Evolutionary conservation across 2,888 invertebrate species (phyloP), one percentile per base, ranked within the genome.

Genomic region (Pseudococcus longispinus): DNA sequence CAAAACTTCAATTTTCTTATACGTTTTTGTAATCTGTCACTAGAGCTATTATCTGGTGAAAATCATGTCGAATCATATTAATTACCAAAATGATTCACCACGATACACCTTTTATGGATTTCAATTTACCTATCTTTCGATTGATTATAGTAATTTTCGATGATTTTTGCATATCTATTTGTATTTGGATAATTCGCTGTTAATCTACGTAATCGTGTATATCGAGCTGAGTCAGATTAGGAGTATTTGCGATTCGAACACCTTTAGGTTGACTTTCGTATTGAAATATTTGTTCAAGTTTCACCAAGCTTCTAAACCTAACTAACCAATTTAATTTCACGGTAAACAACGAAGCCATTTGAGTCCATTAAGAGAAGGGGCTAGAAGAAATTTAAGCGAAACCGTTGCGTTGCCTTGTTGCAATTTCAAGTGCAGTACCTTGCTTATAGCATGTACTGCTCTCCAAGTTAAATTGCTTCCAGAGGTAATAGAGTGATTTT

Each of bases 291-390:
- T 70, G 29, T 26, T 80, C 13, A 26, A 80, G 77, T 80, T 80
- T 80, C 20, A 80, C 15, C 42, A 15, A 20, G 29, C 42, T 80
- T 20, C 42, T 42, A 80, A 80, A 80, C 42, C n/a, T 42, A 80
- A 80, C 77, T 42, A 37, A 80, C 77, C 77, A 11, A 80, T 80
- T 37, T 80, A 42, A 80, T 80, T 37, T 42, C 42, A 80, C 42
- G 42, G 42, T 42, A 42, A 80, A 80, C 77, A 42, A 18, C 20
- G 42, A 80, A 80, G 20, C 42, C 20, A 80, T 80, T 42, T 11
- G 18, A 20, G 77, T 80, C 77, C n/a, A 37, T 80, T 42, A 80
- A 80, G 42, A 20, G 42, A 42, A 80, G 29, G 29, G 42, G 37
- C 42, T 80, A 23, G 20, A 42, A 18, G 29, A 80, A 80, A n/a